Percentiles rank a stretch among this genome's conserved stretches.
Conservation (phyloP, 2,113 vertebrate species). For the Spermophilus dauricus region DNA sequence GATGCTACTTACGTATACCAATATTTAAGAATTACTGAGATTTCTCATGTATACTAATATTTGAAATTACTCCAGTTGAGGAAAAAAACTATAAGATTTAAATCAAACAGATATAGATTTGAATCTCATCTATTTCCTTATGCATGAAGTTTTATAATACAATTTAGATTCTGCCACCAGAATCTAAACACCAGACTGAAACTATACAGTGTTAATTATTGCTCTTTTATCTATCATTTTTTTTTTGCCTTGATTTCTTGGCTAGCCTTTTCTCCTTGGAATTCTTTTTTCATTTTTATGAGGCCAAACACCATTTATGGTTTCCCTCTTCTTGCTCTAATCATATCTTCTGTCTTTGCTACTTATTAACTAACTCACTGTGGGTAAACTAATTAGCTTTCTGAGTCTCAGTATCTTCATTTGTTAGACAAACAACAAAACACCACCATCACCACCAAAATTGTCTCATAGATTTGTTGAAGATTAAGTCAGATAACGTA, state of each 20-base stretch:
- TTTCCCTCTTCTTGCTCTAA: neutral
- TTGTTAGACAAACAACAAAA: conserved; percentile 28
- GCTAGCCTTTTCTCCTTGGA: neutral
- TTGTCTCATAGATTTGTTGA: neutral
- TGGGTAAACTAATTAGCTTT: conserved; percentile 9
- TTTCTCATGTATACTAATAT: neutral
- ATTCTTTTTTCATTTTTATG: neutral
- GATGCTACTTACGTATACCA: neutral
- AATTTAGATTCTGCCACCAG: conserved; percentile 17
- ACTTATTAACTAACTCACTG: neutral
- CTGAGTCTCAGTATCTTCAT: neutral
- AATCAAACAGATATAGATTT: neutral
- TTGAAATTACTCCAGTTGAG: neutral
- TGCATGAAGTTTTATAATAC: neutral
- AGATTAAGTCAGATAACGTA: neutral
- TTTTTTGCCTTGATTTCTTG: neutral
- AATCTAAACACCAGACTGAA: neutral
- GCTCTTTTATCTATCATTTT: neutral
- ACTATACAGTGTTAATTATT: neutral
- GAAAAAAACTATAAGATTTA: neutral
- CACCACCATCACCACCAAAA: neutral
- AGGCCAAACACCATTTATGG: neutral
- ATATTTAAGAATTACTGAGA: neutral
- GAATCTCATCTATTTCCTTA: neutral
- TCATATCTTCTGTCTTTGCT: conserved; percentile 10